Base-by-base conservation (phyloP, 2,113 vertebrate species). In the Embiotoca jacksoni region DNA sequence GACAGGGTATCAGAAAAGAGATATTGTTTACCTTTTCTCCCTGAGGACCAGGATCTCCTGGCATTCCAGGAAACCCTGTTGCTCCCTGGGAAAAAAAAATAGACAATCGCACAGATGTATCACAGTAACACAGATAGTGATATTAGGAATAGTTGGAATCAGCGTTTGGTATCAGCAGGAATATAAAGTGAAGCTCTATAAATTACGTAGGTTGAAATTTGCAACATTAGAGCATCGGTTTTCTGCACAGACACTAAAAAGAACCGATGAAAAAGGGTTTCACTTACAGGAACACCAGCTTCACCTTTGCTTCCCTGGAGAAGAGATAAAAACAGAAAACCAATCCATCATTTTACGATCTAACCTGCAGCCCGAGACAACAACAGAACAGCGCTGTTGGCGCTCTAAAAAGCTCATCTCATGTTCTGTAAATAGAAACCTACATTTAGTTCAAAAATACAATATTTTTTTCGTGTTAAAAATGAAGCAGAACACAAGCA, bases 21-120 rank as follows among this genome's bases (percentile, higher is more conserved):
- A 23, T 23, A 23, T 7, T n/a, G 5, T 15, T 56, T 67, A 91
- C 96, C 95, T 97, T 97, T 75, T 95, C 94, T 33, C 96, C 96
- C 92, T 92, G 93, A 6, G 44, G 44, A 31, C 95, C 95, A 30
- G 83, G 75, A 15, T 95, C 93, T 87, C 95, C 96, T 54, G 87
- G 90, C 30, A 91, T 52, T 47, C 95, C 96, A 58, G 94, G 93
- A 57, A 95, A 94, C 74, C 95, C 95, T 56, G 84, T 70, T 37
- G 91, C 78, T 72, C 93, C 96, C 97, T 97, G 81, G 81, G 88
- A 76, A 16, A 36, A 70, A 76, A 16, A 33, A 65, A 81, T 23
- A 41, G 1, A 73, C 3, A 79, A n/a, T 59, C 39, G 62, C n/a
- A 53, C n/a, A 62, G 13, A 44, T 8, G 13, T 14, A 46, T 39